Evolutionary conservation across 1,140 invertebrate genomes (phyloP).

Genomic region (Drosophila parabipectinata): DNA sequence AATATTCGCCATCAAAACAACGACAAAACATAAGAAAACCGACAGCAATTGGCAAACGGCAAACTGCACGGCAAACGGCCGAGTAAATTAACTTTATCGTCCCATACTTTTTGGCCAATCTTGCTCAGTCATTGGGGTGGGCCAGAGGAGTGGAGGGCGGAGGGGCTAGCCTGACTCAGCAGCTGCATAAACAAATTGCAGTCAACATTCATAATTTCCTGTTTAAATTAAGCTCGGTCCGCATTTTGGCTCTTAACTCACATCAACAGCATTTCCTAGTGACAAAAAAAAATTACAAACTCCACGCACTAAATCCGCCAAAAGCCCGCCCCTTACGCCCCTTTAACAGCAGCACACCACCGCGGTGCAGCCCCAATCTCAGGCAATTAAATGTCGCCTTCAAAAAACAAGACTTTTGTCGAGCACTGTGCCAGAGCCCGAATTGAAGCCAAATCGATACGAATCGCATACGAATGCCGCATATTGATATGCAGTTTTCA

Average conservation of each 20-base stretch:
- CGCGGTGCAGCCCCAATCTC: conserved; percentile 38
- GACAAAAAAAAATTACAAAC: conserved; percentile 74
- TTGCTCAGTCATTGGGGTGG: conserved; percentile 40
- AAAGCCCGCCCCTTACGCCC: conserved; percentile 8
- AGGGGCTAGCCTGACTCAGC: conserved; percentile 51
- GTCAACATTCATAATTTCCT: conserved; percentile 83
- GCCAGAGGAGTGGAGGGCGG: not conserved
- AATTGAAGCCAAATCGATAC: conserved; percentile 38
- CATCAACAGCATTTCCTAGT: conserved; percentile 79
- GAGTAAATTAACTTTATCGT: conserved; percentile 79
- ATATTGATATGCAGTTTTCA: conserved; percentile 67
- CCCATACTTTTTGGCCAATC: conserved; percentile 60
- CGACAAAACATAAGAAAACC: conserved; percentile 54
- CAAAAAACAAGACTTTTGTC: conserved; percentile 62
- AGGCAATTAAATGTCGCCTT: conserved; percentile 80
- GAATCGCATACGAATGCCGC: conserved; percentile 16
- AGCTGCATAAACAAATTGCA: conserved; percentile 82
- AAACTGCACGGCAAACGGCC: conserved; percentile 1
- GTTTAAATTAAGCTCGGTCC: conserved; percentile 80
- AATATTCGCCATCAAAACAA: conserved; percentile 80
- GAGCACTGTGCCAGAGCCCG: conserved; percentile 29
- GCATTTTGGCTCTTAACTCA: conserved; percentile 66
- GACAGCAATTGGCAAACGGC: conserved; percentile 18
- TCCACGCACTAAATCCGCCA: conserved; percentile 50
- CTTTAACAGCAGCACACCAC: conserved; percentile 1